Conservation (phyloP, 92 coral and sea anemone genomes). For the Parazoanthus swiftii region DNA sequence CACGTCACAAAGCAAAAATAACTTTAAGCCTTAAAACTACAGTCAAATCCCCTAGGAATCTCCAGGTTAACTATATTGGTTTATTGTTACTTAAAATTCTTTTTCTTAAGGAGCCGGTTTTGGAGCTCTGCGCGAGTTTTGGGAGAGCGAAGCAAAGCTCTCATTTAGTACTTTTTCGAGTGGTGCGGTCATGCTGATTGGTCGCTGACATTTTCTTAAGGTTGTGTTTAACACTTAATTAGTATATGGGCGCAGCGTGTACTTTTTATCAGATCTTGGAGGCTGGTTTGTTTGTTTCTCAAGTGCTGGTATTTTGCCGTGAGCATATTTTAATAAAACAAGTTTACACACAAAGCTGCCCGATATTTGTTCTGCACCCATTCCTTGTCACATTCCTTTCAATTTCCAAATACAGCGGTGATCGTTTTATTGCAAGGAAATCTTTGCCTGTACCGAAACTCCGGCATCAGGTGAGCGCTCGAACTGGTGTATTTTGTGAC, state of each 20-base stretch:
- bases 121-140: background rate
- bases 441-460: slow-evolving; percentile 4
- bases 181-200: background rate
- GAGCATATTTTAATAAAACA: slow-evolving; percentile 42
- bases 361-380: slow-evolving; percentile 38
- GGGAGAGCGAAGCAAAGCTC: background rate
- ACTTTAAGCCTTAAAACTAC: slow-evolving; percentile 34
- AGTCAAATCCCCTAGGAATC: slow-evolving; percentile 24
- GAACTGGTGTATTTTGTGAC: slow-evolving; percentile 10
- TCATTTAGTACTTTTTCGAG: background rate
- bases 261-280: slow-evolving; percentile 30
- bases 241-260: slow-evolving; percentile 34
- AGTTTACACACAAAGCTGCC: slow-evolving; percentile 31
- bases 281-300: slow-evolving; percentile 42
- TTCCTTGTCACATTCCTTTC: slow-evolving; percentile 32
- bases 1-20: slow-evolving; percentile 26
- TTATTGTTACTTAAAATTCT: background rate
- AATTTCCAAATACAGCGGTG: slow-evolving; percentile 10
- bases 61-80: slow-evolving; percentile 7
- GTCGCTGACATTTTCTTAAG: background rate
- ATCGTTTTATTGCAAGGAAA: slow-evolving; percentile 15
- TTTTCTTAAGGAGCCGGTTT: background rate
- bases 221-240: slow-evolving; percentile 39
- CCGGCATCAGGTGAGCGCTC: background rate
- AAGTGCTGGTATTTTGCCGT: slow-evolving; percentile 46